A percentile compares a stretch with the other conserved stretches of the same genome.
These are phyloP conservation scores for Philopotamus ludificatus DNA, from an alignment of 1,140 invertebrate species.

Conservation along the genomic window DNA sequence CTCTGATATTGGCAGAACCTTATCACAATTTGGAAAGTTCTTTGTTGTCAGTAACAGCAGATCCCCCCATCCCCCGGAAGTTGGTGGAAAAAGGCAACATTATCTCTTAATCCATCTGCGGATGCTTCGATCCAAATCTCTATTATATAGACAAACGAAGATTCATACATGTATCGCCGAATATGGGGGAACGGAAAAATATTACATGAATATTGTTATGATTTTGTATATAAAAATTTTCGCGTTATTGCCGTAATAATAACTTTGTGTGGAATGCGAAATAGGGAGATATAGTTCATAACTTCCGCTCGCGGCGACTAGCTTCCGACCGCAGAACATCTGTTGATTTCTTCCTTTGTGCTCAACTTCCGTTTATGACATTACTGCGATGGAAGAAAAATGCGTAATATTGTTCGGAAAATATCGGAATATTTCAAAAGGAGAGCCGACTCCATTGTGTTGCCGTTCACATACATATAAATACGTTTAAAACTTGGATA, in stretches of 20 bases:
- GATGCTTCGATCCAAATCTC: too few relatives aligned
- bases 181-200: too few relatives aligned
- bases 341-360: not conserved
- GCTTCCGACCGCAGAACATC: not conserved
- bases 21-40: not conserved
- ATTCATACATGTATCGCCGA: too few relatives aligned
- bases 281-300: conserved; percentile 3
- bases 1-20: conserved; percentile 16
- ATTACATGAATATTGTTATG: too few relatives aligned
- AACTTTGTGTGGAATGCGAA: not conserved
- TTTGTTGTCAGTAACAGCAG: conserved; percentile 15
- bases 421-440: too few relatives aligned
- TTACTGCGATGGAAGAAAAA: too few relatives aligned
- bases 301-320: conserved; percentile 3
- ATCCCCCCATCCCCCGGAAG: not conserved
- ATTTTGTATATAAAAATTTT: not conserved
- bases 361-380: not conserved
- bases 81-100: conserved; percentile 24
- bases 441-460: too few relatives aligned
- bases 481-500: too few relatives aligned
- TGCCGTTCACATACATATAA: too few relatives aligned
- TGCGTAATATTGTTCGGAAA: too few relatives aligned
- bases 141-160: too few relatives aligned
- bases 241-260: not conserved
- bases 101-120: conserved; percentile 13